phyloP scores from a whole-genome alignment of 35 echinoderm and acorn worm genomes.

The Acanthaster planci region DNA sequence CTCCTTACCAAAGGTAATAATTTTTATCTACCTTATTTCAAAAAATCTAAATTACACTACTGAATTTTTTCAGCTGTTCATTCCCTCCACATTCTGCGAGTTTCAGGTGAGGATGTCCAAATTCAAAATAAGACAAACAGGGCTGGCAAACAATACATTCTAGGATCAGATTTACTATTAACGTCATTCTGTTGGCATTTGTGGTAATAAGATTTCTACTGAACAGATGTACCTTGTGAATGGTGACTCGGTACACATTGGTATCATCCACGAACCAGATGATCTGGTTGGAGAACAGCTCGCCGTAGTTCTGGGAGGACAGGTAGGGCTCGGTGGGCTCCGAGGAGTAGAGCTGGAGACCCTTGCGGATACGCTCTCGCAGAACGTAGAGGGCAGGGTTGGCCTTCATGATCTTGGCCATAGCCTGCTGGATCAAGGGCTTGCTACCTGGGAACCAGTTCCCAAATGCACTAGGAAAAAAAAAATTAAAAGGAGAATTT shows the following conservation, averaged over 20 bases:
- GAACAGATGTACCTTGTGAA: conserved; percentile 80
- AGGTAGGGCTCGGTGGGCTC: conserved; percentile 98
- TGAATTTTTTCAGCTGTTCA: no score
- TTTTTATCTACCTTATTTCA: no score
- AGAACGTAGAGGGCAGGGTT: conserved; percentile 92
- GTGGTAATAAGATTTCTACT: no score
- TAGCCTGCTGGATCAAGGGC: conserved; percentile 95
- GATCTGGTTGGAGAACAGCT: conserved; percentile 99
- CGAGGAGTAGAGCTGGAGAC: conserved; percentile 95
- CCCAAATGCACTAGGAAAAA: conserved; percentile 84
- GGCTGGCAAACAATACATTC: no score
- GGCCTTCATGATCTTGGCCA: conserved; percentile 99
- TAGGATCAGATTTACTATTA: no score
- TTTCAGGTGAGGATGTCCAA: no score
- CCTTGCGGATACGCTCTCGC: conserved; percentile 93
- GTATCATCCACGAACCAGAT: conserved; percentile 99
- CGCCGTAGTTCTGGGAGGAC: conserved; percentile 98
- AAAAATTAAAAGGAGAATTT: background rate
- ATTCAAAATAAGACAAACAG: no score
- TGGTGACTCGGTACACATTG: conserved; percentile 98
- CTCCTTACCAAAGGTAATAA: no score
- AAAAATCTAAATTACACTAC: no score
- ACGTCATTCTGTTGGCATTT: no score
- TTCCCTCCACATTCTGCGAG: no score
- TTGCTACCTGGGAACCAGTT: conserved; percentile 99